phyloP scores from a whole-genome alignment of 2,888 invertebrate species.

The Chrysina gloriosa region DNA sequence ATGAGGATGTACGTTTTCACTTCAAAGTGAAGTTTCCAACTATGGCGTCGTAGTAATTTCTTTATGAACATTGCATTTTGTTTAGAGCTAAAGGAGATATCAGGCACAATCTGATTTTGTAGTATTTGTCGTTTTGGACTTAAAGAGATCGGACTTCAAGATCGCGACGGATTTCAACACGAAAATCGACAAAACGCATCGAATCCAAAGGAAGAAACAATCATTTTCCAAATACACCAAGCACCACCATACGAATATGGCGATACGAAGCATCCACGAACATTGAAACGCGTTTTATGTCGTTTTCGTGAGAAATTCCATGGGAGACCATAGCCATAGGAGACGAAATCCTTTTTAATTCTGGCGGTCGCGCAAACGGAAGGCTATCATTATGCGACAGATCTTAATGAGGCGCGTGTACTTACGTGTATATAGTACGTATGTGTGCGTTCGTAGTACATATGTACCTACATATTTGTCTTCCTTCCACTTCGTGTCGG shows the following conservation, averaged over 20 bases:
- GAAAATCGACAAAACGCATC: constrained; percentile 13
- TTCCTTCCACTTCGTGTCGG: neutral
- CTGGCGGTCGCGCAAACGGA: constrained; percentile 58
- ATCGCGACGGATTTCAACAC: neutral
- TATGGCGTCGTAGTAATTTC: too few relatives aligned
- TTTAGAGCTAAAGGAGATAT: too few relatives aligned
- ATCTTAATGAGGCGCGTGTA: constrained; percentile 55
- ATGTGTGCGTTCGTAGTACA: neutral
- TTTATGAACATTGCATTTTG: too few relatives aligned
- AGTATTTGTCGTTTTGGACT: too few relatives aligned
- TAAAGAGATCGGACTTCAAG: too few relatives aligned
- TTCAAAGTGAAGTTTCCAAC: too few relatives aligned
- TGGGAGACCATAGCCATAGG: constrained; percentile 45
- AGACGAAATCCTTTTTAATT: constrained; percentile 49
- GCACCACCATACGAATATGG: constrained; percentile 4
- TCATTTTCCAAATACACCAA: neutral
- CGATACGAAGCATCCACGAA: neutral
- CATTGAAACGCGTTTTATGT: constrained; percentile 20
- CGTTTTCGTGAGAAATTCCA: constrained; percentile 30
- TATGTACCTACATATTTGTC: too few relatives aligned
- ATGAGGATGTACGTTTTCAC: too few relatives aligned
- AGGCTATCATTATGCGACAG: constrained; percentile 61
- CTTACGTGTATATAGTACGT: neutral
- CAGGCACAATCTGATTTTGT: too few relatives aligned
- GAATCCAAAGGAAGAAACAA: neutral